A percentile compares a stretch with the other conserved stretches of the same genome.
These are phyloP conservation scores for Microcebus ravelobensis DNA, from an alignment of 2,113 vertebrate species.

Conservation along the genomic window DNA sequence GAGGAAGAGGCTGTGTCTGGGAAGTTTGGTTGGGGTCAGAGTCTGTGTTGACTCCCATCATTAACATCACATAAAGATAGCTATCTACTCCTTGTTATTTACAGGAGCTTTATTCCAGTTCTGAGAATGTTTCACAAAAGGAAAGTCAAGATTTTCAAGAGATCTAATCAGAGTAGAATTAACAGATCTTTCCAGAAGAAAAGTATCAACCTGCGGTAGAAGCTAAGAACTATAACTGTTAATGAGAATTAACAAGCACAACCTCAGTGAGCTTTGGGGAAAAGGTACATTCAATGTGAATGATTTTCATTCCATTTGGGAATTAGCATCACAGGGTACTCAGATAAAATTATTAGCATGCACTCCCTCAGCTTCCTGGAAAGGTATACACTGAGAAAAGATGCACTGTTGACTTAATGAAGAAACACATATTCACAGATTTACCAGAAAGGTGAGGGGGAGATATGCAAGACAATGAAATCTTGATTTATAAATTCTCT, in stretches of 20 bases:
- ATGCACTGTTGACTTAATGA: not conserved
- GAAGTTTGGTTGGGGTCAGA: not conserved
- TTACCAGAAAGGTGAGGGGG: not conserved
- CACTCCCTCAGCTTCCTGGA: not conserved
- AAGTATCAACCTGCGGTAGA: not conserved
- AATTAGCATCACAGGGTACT: not conserved
- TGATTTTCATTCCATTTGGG: not conserved
- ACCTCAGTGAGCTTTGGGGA: not conserved
- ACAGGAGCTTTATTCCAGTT: not conserved
- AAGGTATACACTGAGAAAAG: not conserved
- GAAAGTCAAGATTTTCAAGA: not conserved
- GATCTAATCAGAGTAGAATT: not conserved
- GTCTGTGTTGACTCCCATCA: not conserved
- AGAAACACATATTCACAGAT: not conserved
- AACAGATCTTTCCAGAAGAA: not conserved
- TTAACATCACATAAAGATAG: not conserved
- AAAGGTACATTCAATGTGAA: not conserved
- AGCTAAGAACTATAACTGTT: not conserved
- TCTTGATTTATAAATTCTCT: not conserved
- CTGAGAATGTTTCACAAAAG: not conserved
- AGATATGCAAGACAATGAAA: not conserved
- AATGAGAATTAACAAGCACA: not conserved
- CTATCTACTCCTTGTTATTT: not conserved
- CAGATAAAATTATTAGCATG: not conserved
- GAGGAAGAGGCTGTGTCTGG: not conserved